Evolutionary conservation across 1,140 invertebrate species (phyloP).

Genomic region (Drosophila carrolli): DNA sequence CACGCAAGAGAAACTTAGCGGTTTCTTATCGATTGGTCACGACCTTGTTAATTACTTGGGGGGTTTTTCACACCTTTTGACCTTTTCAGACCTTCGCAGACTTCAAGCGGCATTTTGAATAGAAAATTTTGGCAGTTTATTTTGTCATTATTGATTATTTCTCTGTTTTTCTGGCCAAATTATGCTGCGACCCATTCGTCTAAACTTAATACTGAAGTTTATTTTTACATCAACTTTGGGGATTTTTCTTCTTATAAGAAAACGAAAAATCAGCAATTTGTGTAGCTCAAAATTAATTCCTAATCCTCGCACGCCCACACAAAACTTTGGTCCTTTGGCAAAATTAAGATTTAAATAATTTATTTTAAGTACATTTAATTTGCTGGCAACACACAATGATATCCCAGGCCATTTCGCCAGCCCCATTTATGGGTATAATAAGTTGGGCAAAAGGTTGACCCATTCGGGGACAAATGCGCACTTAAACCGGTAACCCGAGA

Average conservation of each 20-base stretch:
- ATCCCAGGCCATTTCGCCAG: slow-evolving; percentile 14
- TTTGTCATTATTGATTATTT: too few species aligned
- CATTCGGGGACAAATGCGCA: slow-evolving; percentile 33
- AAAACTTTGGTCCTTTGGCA: not conserved
- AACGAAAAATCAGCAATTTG: not conserved
- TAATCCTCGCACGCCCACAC: not conserved
- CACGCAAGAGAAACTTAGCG: slow-evolving; percentile 12
- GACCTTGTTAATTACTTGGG: not conserved
- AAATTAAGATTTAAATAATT: slow-evolving; percentile 61
- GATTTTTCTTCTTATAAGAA: not conserved
- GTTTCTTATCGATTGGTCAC: slow-evolving; percentile 21
- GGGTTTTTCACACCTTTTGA: too few species aligned
- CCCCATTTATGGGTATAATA: slow-evolving; percentile 24
- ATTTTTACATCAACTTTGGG: too few species aligned
- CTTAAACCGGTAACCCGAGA: slow-evolving; percentile 44
- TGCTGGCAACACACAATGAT: slow-evolving; percentile 37
- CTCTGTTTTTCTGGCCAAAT: too few species aligned
- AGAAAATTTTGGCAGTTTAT: too few species aligned
- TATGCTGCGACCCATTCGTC: too few species aligned
- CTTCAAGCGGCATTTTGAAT: too few species aligned
- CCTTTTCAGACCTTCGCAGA: too few species aligned
- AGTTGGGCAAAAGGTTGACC: slow-evolving; percentile 28
- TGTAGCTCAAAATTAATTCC: not conserved
- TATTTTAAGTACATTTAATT: slow-evolving; percentile 52
- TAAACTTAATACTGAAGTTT: too few species aligned